Evolutionary conservation across 2,888 invertebrate genomes (phyloP).

Genomic region (Therioaphis trifolii): DNA sequence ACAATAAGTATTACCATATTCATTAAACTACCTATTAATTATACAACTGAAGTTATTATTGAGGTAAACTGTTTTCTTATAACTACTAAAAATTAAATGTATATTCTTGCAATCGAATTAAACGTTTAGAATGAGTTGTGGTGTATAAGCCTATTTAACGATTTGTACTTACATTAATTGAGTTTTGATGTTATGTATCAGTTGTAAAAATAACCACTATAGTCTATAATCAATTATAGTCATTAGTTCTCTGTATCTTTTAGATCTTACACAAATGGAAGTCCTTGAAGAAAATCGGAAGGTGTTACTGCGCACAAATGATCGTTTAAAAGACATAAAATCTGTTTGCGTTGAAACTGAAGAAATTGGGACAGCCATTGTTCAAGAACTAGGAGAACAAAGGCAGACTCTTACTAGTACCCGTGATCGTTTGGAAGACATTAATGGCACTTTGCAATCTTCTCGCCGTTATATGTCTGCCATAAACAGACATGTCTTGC

Average conservation of each 20-base stretch:
- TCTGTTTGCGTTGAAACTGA: constrained; percentile 84
- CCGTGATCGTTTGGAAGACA: constrained; percentile 76
- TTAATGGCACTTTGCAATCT: constrained; percentile 70
- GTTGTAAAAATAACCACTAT: background rate
- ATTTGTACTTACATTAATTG: too few relatives aligned
- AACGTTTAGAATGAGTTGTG: too few relatives aligned
- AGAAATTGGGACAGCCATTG: constrained; percentile 80
- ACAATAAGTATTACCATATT: too few relatives aligned
- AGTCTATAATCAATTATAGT: background rate
- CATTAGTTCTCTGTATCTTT: background rate
- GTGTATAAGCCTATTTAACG: too few relatives aligned
- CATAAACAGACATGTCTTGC: constrained; percentile 78
- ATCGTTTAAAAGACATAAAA: constrained; percentile 77
- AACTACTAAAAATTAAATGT: too few relatives aligned
- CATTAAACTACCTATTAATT: too few relatives aligned
- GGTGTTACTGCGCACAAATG: constrained; percentile 74
- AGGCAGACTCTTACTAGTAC: constrained; percentile 79
- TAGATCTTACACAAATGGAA: constrained; percentile 19
- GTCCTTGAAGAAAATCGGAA: constrained; percentile 70
- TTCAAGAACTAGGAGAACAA: constrained; percentile 81
- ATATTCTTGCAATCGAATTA: too few relatives aligned
- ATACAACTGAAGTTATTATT: too few relatives aligned
- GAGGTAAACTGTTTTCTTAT: too few relatives aligned
- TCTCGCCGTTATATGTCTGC: constrained; percentile 73
- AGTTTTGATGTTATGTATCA: too few relatives aligned